Evolutionary conservation across 2,113 vertebrate species (phyloP), one percentile per base, ranked within the genome.

Genomic region (Raphicerus campestris): DNA sequence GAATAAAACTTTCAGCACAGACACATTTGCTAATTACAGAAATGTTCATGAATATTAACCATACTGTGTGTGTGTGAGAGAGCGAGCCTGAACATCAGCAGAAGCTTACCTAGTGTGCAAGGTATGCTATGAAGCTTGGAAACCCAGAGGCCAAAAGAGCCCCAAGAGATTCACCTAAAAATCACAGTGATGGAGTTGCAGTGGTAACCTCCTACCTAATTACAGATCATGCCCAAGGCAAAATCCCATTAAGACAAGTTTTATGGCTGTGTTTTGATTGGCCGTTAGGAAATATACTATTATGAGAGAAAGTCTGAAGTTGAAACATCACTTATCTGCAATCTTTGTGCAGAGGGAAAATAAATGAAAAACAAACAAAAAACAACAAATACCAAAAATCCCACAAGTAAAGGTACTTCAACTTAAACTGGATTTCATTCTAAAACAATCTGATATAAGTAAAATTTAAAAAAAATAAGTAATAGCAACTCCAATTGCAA

Each of bases 171-270:
- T 94, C 73, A 93, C 93, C 94, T 97, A 95, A 91, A 97, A 93
- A 89, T 88, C 94, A 83, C 49, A 78, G 61, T 97, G 93, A 97
- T 93, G 45, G 87, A 97, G 70, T 53, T 94, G 55, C 83, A 78
- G 14, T 86, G 84, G 91, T 86, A 96, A 96, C 75, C 60, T 93
- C 94, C 96, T 85, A 89, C 85, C 56, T 98, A 94, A 97, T 97
- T 97, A 97, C 97, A 97, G 95, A 98, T 95, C 92, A 93, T 77
- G 85, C 96, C 92, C 87, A 82, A 96, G 92, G 97, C 95, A 98
- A 97, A 98, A 97, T 95, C 81, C 90, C 88, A 98, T 97, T 97
- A 97, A 95, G 87, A 92, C 80, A 95, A 97, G 94, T 96, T 98
- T 98, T 95, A 98, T 97, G 94, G 28, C 35, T 97, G 96, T 47